phyloP scores from a whole-genome alignment of 2,113 vertebrate species.

The Gasterosteus aculeatus region DNA sequence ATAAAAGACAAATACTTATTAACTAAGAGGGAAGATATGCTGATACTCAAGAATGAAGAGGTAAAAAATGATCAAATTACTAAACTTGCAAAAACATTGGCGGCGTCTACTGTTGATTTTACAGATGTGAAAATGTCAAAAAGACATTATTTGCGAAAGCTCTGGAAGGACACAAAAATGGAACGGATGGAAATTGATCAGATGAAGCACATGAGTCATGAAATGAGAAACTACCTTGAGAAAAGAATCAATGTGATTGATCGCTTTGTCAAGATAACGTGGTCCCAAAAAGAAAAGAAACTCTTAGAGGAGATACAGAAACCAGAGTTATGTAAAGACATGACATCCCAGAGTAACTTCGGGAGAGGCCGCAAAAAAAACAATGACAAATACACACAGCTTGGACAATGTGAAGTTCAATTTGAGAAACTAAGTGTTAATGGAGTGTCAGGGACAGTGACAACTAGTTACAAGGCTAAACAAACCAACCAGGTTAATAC shows the following conservation, averaged over 20 bases:
- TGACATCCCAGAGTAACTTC: background rate
- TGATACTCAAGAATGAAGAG: background rate
- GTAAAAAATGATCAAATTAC: background rate
- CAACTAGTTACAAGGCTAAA: slow-evolving; percentile 40
- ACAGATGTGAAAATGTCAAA: slow-evolving; percentile 1
- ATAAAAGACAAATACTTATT: background rate
- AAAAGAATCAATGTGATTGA: slow-evolving; percentile 45
- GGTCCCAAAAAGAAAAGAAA: slow-evolving; percentile 32
- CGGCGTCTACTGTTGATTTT: background rate
- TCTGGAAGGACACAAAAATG: slow-evolving; percentile 57
- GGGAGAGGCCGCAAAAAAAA: background rate
- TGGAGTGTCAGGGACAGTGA: background rate
- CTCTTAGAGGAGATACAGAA: background rate
- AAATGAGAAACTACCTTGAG: slow-evolving; percentile 56
- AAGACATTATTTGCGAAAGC: slow-evolving; percentile 24
- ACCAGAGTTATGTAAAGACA: background rate
- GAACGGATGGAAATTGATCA: slow-evolving; percentile 54
- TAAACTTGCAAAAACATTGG: background rate
- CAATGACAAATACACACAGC: slow-evolving; percentile 24
- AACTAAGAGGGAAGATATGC: background rate
- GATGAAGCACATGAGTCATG: slow-evolving; percentile 44
- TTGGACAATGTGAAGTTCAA: slow-evolving; percentile 36
- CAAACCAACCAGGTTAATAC: slow-evolving; percentile 36
- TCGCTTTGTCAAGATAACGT: slow-evolving; percentile 33
- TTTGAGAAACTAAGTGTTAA: slow-evolving; percentile 26